Evolutionary conservation across 2,888 invertebrate species (phyloP).

Genomic region (Nymphalis polychloros): DNA sequence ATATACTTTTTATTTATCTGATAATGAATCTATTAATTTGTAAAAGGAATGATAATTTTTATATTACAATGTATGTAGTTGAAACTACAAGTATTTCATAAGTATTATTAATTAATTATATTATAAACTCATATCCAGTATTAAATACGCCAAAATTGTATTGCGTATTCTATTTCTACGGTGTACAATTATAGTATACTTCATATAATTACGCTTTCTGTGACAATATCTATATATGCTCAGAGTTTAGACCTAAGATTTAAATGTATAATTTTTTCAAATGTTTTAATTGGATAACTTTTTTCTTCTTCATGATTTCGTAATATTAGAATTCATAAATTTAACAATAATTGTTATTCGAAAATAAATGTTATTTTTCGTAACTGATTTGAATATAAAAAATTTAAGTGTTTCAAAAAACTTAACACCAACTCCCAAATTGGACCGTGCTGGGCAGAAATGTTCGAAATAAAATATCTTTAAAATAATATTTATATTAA

Average conservation of each 20-base stretch:
- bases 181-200: conserved; percentile 22
- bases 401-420: too few species aligned
- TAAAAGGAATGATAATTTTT: background rate
- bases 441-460: too few species aligned
- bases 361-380: too few species aligned
- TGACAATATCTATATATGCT: conserved; percentile 59
- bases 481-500: too few species aligned
- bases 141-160: conserved; percentile 47
- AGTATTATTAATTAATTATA: conserved; percentile 7
- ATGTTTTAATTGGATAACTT: background rate
- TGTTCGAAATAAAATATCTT: too few species aligned
- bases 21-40: background rate
- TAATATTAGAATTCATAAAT: too few species aligned
- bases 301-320: too few species aligned
- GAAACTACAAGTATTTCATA: conserved; percentile 7
- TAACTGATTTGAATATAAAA: too few species aligned
- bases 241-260: conserved; percentile 21
- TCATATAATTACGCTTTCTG: conserved; percentile 53
- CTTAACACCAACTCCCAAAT: too few species aligned
- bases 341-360: too few species aligned
- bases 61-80: background rate
- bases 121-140: conserved; percentile 44
- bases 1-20: background rate
- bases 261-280: background rate
- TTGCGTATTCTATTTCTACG: conserved; percentile 34